A percentile compares a stretch with the other conserved stretches of the same genome.
These are phyloP conservation scores for Protobothrops mucrosquamatus DNA, from an alignment of 2,113 vertebrate genomes.

Conservation along the genomic window DNA sequence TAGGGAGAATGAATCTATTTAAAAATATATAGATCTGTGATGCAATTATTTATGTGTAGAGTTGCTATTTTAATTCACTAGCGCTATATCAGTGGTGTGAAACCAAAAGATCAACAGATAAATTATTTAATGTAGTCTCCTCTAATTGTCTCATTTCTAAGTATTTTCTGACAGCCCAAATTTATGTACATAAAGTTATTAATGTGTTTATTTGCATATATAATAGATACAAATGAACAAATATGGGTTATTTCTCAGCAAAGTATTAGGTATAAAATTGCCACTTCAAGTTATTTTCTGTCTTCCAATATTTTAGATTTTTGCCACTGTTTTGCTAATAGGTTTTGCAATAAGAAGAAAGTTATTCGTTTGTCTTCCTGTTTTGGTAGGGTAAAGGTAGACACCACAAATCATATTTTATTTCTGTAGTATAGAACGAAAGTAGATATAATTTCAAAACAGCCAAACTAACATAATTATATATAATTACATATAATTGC, in stretches of 20 bases:
- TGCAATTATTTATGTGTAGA: neutral
- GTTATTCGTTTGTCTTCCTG: neutral
- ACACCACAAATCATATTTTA: neutral
- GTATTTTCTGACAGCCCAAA: neutral
- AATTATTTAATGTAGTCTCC: neutral
- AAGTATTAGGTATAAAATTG: neutral
- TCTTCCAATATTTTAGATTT: neutral
- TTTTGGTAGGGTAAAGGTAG: neutral
- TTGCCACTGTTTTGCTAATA: neutral
- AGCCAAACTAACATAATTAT: neutral
- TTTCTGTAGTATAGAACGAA: neutral
- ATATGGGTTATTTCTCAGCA: neutral
- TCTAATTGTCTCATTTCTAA: neutral
- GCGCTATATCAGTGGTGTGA: neutral
- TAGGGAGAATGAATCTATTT: neutral
- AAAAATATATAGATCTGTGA: neutral
- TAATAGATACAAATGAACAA: neutral
- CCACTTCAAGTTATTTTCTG: neutral
- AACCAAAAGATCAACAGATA: neutral
- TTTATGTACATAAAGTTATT: neutral
- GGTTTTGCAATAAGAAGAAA: neutral
- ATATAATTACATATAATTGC: neutral
- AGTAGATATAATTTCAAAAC: neutral
- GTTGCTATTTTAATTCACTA: neutral
- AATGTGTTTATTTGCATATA: neutral